Conservation (phyloP, 2,888 invertebrate genomes). For the Hirtodrosophila cameraria region DNA sequence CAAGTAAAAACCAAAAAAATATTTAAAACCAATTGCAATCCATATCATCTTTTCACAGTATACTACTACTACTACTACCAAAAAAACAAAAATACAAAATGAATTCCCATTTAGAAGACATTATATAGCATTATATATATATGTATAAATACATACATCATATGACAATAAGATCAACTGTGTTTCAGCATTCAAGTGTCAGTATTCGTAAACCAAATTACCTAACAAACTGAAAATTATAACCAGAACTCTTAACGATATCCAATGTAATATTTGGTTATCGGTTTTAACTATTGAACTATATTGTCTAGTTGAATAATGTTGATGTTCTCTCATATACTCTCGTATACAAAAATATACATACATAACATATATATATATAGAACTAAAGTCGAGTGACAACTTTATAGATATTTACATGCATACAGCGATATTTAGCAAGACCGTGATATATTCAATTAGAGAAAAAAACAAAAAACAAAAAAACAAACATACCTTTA, state of each 20-base stretch:
- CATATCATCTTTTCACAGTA: constrained; percentile 51
- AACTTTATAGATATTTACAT: constrained; percentile 73
- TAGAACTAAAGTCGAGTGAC: constrained; percentile 58
- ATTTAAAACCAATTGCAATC: constrained; percentile 40
- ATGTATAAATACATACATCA: constrained; percentile 65
- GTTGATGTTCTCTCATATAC: constrained; percentile 54
- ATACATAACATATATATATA: constrained; percentile 29
- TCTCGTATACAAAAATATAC: constrained; percentile 40
- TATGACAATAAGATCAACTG: constrained; percentile 82
- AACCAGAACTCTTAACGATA: constrained; percentile 37
- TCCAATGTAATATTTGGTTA: constrained; percentile 32
- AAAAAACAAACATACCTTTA: constrained; percentile 47
- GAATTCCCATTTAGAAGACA: constrained; percentile 30
- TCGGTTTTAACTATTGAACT: constrained; percentile 61
- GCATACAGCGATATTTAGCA: constrained; percentile 74
- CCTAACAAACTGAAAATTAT: constrained; percentile 52
- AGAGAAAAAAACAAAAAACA: constrained; percentile 45
- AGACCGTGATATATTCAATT: constrained; percentile 78
- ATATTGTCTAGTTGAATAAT: constrained; percentile 60
- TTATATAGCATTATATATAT: constrained; percentile 24
- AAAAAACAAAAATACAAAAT: constrained; percentile 3
- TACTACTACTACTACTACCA: constrained; percentile 16
- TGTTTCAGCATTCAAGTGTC: constrained; percentile 81
- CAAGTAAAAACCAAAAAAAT: constrained; percentile 23
- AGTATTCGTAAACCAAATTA: constrained; percentile 78